Evolutionary conservation across 2,113 vertebrate species (phyloP).

Genomic region (Tachycineta bicolor): DNA sequence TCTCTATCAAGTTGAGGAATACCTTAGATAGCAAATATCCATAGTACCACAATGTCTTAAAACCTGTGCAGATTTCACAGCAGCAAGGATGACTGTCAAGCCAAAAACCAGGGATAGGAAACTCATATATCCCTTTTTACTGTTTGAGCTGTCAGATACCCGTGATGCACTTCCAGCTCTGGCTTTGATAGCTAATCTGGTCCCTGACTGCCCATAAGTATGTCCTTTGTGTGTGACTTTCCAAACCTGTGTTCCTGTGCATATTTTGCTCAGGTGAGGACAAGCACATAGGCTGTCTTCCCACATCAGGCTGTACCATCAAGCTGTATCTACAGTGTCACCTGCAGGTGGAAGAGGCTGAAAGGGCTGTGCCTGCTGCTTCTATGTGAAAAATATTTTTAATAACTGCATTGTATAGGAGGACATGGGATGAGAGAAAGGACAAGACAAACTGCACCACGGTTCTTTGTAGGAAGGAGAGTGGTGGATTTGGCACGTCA

Average conservation of each 20-base stretch:
- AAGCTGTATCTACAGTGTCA: background rate
- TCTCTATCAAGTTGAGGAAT: background rate
- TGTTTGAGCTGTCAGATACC: background rate
- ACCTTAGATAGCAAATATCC: background rate
- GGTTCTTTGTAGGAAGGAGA: background rate
- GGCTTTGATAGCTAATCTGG: background rate
- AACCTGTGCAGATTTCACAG: background rate
- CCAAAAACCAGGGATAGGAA: background rate
- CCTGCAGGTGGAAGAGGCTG: background rate
- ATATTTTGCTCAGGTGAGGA: background rate
- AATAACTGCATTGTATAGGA: background rate
- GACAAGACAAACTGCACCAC: background rate
- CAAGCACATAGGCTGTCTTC: background rate
- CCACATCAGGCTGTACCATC: background rate
- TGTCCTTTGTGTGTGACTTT: background rate
- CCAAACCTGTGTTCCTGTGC: background rate
- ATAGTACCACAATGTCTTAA: background rate
- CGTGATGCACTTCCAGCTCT: background rate
- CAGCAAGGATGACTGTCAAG: background rate
- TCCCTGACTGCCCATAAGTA: background rate
- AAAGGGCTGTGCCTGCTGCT: background rate
- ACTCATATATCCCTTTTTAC: background rate
- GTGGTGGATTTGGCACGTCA: background rate
- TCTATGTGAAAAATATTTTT: background rate
- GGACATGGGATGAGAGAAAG: background rate